These are phyloP conservation scores for Philypnodon macrostomus DNA, from an alignment of 2,797 vertebrate species.

Conservation along the genomic window DNA sequence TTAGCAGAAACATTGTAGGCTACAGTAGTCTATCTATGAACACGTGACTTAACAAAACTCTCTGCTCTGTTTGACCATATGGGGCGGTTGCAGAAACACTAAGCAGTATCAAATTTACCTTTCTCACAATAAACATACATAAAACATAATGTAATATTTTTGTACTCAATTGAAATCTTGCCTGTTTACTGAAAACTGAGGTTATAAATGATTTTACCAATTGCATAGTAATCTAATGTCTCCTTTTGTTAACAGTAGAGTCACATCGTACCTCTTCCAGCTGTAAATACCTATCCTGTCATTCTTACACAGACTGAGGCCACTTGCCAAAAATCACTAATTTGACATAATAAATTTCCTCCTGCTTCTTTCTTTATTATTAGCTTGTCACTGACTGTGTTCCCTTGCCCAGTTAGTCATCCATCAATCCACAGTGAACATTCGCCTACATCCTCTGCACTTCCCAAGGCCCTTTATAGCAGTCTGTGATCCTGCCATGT, in stretches of 20 bases:
- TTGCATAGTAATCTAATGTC: no score
- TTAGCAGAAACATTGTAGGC: no score
- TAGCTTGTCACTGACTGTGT: constrained; percentile 14
- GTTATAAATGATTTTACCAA: no score
- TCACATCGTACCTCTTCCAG: not conserved
- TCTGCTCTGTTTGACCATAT: no score
- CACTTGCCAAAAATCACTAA: constrained; percentile 6
- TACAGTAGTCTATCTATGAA: no score
- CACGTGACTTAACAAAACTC: no score
- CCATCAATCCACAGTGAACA: constrained; percentile 29
- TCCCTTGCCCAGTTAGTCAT: constrained; percentile 9
- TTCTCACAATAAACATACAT: no score
- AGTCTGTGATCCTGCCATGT: constrained; percentile 36
- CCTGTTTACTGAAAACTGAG: no score
- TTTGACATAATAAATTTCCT: not conserved
- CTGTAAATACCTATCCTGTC: not conserved
- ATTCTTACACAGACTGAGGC: not conserved
- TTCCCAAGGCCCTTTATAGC: constrained; percentile 18
- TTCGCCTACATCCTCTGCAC: constrained; percentile 18
- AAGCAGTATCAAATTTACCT: no score
- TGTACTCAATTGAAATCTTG: no score
- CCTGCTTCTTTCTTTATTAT: not conserved
- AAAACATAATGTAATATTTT: no score
- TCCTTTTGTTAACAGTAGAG: not conserved
- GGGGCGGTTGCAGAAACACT: no score